These are phyloP conservation scores for Heliopora coerulea DNA, from an alignment of 92 coral and sea anemone species.

Conservation along the genomic window DNA sequence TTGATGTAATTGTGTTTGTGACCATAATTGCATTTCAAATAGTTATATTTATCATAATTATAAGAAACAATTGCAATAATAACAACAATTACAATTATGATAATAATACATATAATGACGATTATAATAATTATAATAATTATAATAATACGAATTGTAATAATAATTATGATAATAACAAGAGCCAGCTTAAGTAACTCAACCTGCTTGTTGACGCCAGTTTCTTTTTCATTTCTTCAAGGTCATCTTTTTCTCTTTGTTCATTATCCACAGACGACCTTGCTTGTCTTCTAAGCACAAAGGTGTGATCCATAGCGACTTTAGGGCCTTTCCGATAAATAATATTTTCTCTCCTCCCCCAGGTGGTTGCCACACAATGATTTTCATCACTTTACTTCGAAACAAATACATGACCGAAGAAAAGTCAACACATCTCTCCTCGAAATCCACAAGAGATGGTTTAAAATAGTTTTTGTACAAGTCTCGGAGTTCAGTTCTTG, in stretches of 20 bases:
- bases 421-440: conserved; percentile 36
- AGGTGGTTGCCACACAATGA: conserved; percentile 55
- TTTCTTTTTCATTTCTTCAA: conserved; percentile 55
- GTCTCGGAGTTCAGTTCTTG: conserved; percentile 59
- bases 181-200: not conserved
- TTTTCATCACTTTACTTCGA: conserved; percentile 55
- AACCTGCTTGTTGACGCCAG: conserved; percentile 56
- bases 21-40: no score
- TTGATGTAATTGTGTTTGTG: no score
- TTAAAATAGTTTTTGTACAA: conserved; percentile 56
- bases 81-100: no score
- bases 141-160: no score
- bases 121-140: no score
- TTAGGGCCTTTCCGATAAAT: conserved; percentile 58
- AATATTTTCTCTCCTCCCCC: conserved; percentile 50
- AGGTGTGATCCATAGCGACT: conserved; percentile 70
- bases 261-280: conserved; percentile 2
- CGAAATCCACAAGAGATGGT: conserved; percentile 38
- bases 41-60: no score
- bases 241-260: conserved; percentile 24
- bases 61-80: no score
- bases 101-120: no score
- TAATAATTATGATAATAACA: no score
- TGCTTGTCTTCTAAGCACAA: conserved; percentile 57
- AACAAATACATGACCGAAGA: conserved; percentile 55